Evolutionary conservation across 2,797 vertebrate genomes (phyloP).

Genomic region (Florisuga fusca): DNA sequence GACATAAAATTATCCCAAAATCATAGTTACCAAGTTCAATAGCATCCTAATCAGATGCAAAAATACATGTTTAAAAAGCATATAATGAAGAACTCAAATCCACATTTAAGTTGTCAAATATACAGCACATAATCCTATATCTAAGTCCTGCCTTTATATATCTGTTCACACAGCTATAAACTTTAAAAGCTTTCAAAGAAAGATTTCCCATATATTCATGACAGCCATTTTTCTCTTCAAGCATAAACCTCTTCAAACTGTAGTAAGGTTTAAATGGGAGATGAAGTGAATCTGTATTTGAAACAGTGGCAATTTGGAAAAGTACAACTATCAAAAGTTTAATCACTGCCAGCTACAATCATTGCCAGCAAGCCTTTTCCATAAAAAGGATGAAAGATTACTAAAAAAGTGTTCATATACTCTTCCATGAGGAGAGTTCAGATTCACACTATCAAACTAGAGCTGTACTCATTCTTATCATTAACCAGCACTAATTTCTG

Average conservation of each 20-base stretch:
- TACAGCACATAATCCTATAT: neutral
- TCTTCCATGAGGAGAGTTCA: neutral
- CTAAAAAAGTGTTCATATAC: neutral
- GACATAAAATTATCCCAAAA: neutral
- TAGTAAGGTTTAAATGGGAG: neutral
- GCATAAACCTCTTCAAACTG: neutral
- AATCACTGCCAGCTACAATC: neutral
- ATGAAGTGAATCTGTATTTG: neutral
- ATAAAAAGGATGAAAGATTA: neutral
- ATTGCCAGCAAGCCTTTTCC: neutral
- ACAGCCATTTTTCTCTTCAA: neutral
- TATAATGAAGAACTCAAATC: neutral
- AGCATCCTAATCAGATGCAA: neutral
- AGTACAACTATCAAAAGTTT: neutral
- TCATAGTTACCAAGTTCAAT: neutral
- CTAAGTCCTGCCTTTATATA: neutral
- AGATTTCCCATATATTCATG: neutral
- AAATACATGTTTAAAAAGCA: neutral
- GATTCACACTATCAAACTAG: neutral
- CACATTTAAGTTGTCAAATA: neutral
- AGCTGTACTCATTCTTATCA: neutral
- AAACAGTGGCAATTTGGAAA: neutral
- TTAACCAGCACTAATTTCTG: neutral
- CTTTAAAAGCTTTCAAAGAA: neutral
- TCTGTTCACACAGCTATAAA: neutral